Evolutionary conservation across 1,140 invertebrate species (phyloP), one percentile per base, ranked within the genome.

Genomic region (Scylla paramamosain): DNA sequence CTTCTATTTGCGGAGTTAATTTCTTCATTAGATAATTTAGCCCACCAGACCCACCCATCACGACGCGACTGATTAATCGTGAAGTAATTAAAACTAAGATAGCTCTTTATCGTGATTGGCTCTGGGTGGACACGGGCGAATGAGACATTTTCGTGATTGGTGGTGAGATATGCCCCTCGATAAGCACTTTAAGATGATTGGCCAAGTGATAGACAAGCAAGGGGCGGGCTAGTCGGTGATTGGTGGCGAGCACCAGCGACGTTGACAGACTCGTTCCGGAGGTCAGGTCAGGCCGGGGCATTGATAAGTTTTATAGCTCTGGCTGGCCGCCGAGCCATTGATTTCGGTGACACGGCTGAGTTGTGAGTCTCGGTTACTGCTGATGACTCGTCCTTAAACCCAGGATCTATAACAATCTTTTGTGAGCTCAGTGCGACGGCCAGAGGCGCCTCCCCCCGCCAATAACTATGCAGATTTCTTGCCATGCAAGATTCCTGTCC

Each of bases 131-230:
- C 95, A 89, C 82, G 48, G 84, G 52, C 45, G 31, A 94, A 82
- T 89, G 87, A 94, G 82, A 94, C 82, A 93, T 89, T 88, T 52
- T 91, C 91, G 93, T 94, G 93, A 96, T 96, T 94, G 93, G 95
- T 93, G 82, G 87, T 92, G 93, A 92, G 95, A 96, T 96, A 92
- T 91, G 87, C 39, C 84, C 91, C 84, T 25, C 83, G 95, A 96
- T 96, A 96, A 93, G 93, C 91, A 94, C 95, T 96, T 94, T 96
- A 93, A 94, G 95, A 91, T 94, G 95, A 96, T 96, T 96, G 95
- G 95, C 67, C 91, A 48, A 89, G 93, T 96, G 95, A 96, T 93
- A 89, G 95, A 96, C 95, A 96, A 94, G 95, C 87, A 96, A 94
- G 95, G 93, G 95, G 95, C 95, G 95, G 95, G 83, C 8, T 83